phyloP scores from a whole-genome alignment of 2,888 invertebrate species.

The Melitaea athalia region DNA sequence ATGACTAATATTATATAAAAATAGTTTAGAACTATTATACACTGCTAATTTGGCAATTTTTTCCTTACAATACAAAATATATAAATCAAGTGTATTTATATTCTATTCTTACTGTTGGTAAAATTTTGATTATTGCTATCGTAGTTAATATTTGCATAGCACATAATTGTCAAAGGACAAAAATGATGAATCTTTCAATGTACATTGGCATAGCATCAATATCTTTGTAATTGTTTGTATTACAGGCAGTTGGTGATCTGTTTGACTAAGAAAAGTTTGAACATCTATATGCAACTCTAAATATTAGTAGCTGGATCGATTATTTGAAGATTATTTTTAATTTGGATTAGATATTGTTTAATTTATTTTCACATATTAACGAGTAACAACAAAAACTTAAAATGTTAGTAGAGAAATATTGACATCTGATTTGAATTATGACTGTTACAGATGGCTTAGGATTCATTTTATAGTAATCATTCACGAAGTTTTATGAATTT shows the following conservation, averaged over 20 bases:
- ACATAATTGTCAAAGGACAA: neutral
- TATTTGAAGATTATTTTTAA: conserved; percentile 31
- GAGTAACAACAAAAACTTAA: conserved; percentile 20
- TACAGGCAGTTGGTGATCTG: conserved; percentile 81
- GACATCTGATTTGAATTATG: conserved; percentile 20
- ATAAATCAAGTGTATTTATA: neutral
- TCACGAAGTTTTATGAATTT: conserved; percentile 17
- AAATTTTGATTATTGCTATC: too few relatives aligned
- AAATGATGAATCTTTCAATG: neutral
- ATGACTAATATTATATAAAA: neutral
- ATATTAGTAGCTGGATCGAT: conserved; percentile 63
- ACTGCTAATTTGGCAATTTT: neutral
- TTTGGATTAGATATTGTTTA: conserved; percentile 29
- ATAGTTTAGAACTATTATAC: neutral
- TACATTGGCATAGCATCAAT: conserved; percentile 39
- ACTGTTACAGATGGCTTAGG: conserved; percentile 25
- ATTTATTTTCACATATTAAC: conserved; percentile 24
- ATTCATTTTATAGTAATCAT: conserved; percentile 17
- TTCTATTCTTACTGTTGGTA: neutral
- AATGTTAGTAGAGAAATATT: conserved; percentile 24
- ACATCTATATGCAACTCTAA: conserved; percentile 63
- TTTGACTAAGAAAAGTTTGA: conserved; percentile 69
- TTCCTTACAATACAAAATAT: neutral
- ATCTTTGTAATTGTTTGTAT: conserved; percentile 71
- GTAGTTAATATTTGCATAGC: too few relatives aligned